These are phyloP conservation scores for Catalaphyllia jardinei DNA, from an alignment of 64 coral and sea anemone species.

Conservation along the genomic window DNA sequence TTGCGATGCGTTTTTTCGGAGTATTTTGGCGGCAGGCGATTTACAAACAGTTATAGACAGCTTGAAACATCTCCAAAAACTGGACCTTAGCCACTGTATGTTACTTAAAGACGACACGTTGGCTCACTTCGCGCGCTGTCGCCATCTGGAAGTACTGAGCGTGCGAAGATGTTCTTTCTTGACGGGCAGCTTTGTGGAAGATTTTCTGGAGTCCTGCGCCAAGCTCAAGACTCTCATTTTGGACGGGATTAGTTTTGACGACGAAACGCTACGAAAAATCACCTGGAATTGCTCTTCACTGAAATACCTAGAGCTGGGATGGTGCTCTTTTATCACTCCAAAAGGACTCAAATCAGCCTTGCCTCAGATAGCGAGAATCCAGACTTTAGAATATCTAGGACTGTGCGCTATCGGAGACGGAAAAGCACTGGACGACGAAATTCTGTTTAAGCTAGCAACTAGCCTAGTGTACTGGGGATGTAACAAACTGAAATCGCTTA, in stretches of 20 bases:
- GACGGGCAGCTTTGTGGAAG: slow-evolving; percentile 32
- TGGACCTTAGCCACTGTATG: slow-evolving; percentile 74
- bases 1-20: slow-evolving; percentile 61
- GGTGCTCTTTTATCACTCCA: slow-evolving; percentile 59
- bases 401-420: slow-evolving; percentile 42
- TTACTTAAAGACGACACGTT: slow-evolving; percentile 51
- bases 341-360: slow-evolving; percentile 34
- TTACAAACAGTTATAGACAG: slow-evolving; percentile 11
- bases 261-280: slow-evolving; percentile 28
- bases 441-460: slow-evolving; percentile 19
- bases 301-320: slow-evolving; percentile 72
- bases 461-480: slow-evolving; percentile 20
- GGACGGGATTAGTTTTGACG: slow-evolving; percentile 80
- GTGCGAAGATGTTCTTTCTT: slow-evolving; percentile 67
- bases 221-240: slow-evolving; percentile 57
- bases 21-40: slow-evolving; percentile 5
- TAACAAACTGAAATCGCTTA: background rate
- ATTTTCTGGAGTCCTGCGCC: slow-evolving; percentile 44
- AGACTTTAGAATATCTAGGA: slow-evolving; percentile 55
- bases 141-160: slow-evolving; percentile 59
- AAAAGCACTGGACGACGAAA: slow-evolving; percentile 27
- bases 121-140: slow-evolving; percentile 30
- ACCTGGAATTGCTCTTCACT: slow-evolving; percentile 49
- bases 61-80: slow-evolving; percentile 50
- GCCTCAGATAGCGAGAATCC: slow-evolving; percentile 29